These are phyloP conservation scores for Progne subis DNA, from an alignment of 2,113 vertebrate species.

Conservation along the genomic window DNA sequence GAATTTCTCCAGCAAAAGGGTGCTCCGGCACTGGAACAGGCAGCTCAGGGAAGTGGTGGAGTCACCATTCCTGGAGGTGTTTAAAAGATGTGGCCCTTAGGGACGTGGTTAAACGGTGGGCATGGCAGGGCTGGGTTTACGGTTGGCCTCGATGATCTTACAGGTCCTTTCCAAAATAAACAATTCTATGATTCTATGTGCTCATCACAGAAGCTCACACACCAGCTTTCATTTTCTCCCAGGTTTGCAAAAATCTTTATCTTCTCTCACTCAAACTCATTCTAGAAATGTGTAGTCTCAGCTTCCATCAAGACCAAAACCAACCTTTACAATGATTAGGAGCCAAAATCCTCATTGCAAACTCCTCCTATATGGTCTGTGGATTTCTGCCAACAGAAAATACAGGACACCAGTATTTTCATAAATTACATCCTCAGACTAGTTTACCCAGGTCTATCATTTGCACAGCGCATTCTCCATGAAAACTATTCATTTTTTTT, in stretches of 20 bases:
- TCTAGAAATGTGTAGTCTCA: not conserved
- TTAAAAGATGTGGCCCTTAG: not conserved
- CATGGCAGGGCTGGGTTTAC: not conserved
- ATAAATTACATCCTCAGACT: not conserved
- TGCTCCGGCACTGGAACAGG: not conserved
- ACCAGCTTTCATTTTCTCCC: not conserved
- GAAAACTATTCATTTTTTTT: not conserved
- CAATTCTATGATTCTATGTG: not conserved
- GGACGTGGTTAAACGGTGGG: not conserved
- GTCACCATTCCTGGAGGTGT: not conserved
- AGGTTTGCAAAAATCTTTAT: not conserved
- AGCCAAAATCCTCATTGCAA: not conserved
- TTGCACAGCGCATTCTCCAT: not conserved
- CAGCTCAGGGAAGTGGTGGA: not conserved
- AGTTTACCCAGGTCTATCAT: not conserved
- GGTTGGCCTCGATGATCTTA: not conserved
- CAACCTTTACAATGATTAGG: not conserved
- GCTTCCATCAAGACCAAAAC: not conserved
- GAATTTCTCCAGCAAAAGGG: not conserved
- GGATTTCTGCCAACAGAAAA: not conserved
- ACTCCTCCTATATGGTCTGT: rapidly evolving
- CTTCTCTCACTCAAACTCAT: not conserved
- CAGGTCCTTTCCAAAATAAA: not conserved
- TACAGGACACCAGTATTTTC: not conserved
- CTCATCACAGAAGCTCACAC: not conserved